Evolutionary conservation across 2,113 vertebrate genomes (phyloP).

Genomic region (Monopterus albus): DNA sequence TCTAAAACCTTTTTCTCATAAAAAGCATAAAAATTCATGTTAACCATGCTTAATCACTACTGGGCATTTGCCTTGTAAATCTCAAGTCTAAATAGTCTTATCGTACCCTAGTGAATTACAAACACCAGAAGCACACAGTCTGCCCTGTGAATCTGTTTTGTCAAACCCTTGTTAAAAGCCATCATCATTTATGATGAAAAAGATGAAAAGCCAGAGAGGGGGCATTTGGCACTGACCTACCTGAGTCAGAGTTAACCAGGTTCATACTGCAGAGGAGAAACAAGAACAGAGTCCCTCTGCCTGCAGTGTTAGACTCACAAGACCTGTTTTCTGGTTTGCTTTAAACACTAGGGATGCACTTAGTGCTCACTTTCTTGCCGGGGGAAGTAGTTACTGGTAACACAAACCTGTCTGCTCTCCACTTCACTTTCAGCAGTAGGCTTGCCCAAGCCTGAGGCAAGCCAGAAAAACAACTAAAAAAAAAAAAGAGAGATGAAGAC

Average conservation of each 20-base stretch:
- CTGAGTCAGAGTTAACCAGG: conserved; percentile 70
- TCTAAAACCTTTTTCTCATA: background rate
- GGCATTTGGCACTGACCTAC: conserved; percentile 55
- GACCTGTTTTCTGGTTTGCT: conserved; percentile 44
- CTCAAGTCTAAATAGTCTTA: conserved; percentile 44
- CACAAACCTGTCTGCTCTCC: conserved; percentile 66
- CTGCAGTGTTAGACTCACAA: conserved; percentile 44
- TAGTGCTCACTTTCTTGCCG: conserved; percentile 30
- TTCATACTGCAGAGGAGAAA: conserved; percentile 46
- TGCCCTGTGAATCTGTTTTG: conserved; percentile 65
- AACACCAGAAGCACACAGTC: conserved; percentile 43
- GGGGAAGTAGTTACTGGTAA: conserved; percentile 63
- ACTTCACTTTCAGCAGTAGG: conserved; percentile 54
- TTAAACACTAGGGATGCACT: conserved; percentile 48
- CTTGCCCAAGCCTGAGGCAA: conserved; percentile 63
- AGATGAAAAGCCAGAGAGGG: conserved; percentile 38
- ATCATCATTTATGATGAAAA: too few species aligned
- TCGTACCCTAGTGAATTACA: conserved; percentile 44
- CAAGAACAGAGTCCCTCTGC: conserved; percentile 37
- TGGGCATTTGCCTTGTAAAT: conserved; percentile 3
- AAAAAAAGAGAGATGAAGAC: conserved; percentile 27
- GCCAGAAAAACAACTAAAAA: conserved; percentile 9
- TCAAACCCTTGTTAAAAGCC: conserved; percentile 65
- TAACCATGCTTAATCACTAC: background rate
- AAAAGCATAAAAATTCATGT: conserved; percentile 4